Evolutionary conservation across 2,888 invertebrate species (phyloP).

Genomic region (Formica aserva): DNA sequence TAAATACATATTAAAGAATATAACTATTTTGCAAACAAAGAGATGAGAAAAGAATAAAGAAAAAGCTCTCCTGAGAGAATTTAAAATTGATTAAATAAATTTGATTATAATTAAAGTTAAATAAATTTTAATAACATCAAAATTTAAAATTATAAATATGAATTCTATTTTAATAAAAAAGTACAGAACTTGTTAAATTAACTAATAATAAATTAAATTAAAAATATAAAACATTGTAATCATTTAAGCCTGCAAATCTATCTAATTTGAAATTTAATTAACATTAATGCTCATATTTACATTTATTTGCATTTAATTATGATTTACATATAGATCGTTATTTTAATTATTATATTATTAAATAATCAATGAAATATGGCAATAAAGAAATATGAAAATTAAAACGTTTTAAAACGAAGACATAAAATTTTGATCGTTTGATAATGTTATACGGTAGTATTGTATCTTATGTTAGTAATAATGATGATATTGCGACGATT

Average conservation of each 20-base stretch:
- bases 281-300: no score
- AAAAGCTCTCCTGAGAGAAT: neutral
- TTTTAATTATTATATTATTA: slow-evolving; percentile 9
- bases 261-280: neutral
- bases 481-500: neutral
- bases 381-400: neutral
- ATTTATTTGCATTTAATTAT: neutral
- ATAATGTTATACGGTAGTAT: neutral
- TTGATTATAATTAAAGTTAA: neutral
- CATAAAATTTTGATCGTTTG: neutral
- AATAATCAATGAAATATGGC: neutral
- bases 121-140: neutral
- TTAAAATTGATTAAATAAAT: neutral
- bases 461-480: neutral
- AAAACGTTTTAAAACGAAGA: neutral
- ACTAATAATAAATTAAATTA: neutral
- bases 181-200: neutral
- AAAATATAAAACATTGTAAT: neutral
- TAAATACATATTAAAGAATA: neutral
- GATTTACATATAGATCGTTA: neutral
- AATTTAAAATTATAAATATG: neutral
- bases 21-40: neutral
- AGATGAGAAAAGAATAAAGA: neutral
- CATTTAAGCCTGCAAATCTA: neutral
- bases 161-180: neutral